A percentile compares a stretch with the other conserved stretches of the same genome.
phyloP scores from a whole-genome alignment of 2,888 invertebrate species.

The Hypercompe scribonia region DNA sequence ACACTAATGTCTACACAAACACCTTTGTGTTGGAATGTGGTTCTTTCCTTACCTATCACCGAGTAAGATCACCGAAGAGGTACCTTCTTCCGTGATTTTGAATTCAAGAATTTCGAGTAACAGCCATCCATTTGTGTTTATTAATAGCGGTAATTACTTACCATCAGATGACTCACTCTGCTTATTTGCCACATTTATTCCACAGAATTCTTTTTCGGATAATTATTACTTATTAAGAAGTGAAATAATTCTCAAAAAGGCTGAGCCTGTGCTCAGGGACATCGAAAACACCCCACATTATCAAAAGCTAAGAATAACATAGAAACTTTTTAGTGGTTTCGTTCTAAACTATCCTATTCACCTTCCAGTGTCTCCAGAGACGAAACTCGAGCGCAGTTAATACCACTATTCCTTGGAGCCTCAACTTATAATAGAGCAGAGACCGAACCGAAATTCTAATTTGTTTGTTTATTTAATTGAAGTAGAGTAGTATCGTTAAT shows the following conservation, averaged over 20 bases:
- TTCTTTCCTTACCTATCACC: no score
- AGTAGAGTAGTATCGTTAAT: conserved; percentile 17
- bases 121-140: no score
- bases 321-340: conserved; percentile 21
- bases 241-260: no score
- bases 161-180: no score
- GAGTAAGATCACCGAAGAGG: no score
- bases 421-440: conserved; percentile 49
- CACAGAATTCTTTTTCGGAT: background rate
- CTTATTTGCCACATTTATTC: background rate
- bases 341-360: conserved; percentile 15
- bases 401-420: conserved; percentile 35
- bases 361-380: conserved; percentile 35
- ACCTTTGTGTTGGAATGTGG: no score
- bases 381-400: conserved; percentile 48
- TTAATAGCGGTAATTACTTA: no score
- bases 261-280: no score
- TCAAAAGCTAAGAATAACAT: conserved; percentile 8
- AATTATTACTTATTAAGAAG: background rate
- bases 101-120: no score
- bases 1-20: no score
- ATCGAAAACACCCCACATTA: conserved; percentile 3
- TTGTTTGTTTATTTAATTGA: conserved; percentile 50
- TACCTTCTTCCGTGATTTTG: no score
- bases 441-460: conserved; percentile 38